Conservation (phyloP, 2,888 invertebrate genomes). For the Coenonympha glycerion region DNA sequence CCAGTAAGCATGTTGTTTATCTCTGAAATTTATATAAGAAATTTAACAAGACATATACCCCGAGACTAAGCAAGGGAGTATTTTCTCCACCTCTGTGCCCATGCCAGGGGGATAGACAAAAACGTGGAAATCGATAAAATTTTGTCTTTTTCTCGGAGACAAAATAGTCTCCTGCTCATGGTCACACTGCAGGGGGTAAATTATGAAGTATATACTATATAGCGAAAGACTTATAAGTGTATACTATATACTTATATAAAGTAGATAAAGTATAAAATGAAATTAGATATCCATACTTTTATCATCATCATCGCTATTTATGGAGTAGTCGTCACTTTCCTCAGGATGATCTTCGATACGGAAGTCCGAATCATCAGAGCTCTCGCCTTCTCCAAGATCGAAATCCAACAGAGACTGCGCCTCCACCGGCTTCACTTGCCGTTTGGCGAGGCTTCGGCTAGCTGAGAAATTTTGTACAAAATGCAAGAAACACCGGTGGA, state of each 20-base stretch:
- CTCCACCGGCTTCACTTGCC: slow-evolving; percentile 86
- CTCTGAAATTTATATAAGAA: no score
- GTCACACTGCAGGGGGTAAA: no score
- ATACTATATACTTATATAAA: neutral
- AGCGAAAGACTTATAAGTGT: no score
- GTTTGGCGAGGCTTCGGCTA: slow-evolving; percentile 83
- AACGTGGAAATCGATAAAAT: no score
- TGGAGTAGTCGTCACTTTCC: slow-evolving; percentile 83
- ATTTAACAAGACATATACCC: no score
- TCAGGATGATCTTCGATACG: slow-evolving; percentile 90
- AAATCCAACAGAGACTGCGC: slow-evolving; percentile 86
- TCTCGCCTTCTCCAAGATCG: slow-evolving; percentile 91
- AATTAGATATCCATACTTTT: slow-evolving; percentile 59
- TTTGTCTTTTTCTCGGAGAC: no score
- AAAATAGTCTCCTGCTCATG: no score
- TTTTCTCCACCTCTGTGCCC: no score
- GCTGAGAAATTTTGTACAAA: slow-evolving; percentile 36
- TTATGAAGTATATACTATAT: no score
- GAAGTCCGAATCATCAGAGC: slow-evolving; percentile 96
- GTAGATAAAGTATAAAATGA: neutral
- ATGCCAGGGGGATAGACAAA: no score
- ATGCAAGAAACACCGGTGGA: slow-evolving; percentile 10
- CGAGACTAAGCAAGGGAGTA: no score
- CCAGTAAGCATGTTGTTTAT: no score
- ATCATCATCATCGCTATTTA: slow-evolving; percentile 80